Conservation (phyloP, 1,140 invertebrate species). For the Cotesia typhae region DNA sequence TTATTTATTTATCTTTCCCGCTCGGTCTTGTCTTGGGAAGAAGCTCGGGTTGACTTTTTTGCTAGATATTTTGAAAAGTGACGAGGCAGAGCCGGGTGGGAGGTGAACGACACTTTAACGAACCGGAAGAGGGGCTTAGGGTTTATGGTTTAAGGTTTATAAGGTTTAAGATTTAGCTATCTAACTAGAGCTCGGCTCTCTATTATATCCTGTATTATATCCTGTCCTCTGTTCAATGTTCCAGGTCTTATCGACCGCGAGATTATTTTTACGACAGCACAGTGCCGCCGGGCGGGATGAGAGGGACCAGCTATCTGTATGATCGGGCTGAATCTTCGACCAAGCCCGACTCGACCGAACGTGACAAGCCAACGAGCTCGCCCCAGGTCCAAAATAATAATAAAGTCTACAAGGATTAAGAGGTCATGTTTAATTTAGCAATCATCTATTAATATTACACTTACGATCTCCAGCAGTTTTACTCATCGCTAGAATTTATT, state of each 20-base stretch:
- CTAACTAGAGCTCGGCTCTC: too few relatives aligned
- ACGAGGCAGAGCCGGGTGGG: not conserved
- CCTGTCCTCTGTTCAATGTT: slow-evolving; percentile 34
- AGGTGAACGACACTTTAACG: slow-evolving; percentile 23
- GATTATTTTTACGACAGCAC: slow-evolving; percentile 64
- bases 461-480: not conserved
- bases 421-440: slow-evolving; percentile 10
- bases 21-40: not conserved
- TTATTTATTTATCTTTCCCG: not conserved
- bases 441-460: not conserved
- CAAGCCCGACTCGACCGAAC: slow-evolving; percentile 52
- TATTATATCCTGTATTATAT: too few relatives aligned
- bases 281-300: slow-evolving; percentile 52
- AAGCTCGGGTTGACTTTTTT: not conserved
- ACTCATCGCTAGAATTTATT: not conserved
- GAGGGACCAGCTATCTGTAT: slow-evolving; percentile 62
- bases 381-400: slow-evolving; percentile 56
- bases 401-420: slow-evolving; percentile 58
- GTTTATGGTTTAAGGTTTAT: too few relatives aligned
- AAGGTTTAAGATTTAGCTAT: too few relatives aligned
- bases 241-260: slow-evolving; percentile 57
- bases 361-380: slow-evolving; percentile 55
- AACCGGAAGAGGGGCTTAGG: slow-evolving; percentile 2
- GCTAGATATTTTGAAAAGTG: not conserved
- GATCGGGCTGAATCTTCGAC: slow-evolving; percentile 61